Evolutionary conservation across 2,113 vertebrate species (phyloP).

Genomic region (Clarias batrachus): DNA sequence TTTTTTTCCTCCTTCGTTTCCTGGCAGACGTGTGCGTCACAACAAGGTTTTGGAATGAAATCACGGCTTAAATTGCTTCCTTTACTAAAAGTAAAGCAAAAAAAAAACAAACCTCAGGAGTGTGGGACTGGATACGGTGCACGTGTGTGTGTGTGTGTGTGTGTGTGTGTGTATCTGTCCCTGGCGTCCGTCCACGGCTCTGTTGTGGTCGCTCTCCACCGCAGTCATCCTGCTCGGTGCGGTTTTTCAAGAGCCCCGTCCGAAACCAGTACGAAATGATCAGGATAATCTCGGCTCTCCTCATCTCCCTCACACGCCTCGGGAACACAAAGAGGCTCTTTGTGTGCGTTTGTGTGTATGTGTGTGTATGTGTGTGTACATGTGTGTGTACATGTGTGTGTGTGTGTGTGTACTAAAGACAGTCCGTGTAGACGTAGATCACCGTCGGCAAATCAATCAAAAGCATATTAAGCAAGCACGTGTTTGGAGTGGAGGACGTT

Average conservation of each 20-base stretch:
- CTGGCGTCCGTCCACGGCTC: slow-evolving; percentile 68
- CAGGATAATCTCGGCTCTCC: slow-evolving; percentile 74
- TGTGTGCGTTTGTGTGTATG: slow-evolving; percentile 26
- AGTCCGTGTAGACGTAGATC: slow-evolving; percentile 48
- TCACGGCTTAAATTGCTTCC: slow-evolving; percentile 76
- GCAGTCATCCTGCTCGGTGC: slow-evolving; percentile 68
- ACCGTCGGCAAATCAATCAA: slow-evolving; percentile 66
- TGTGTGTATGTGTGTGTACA: slow-evolving; percentile 34
- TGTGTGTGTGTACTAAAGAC: slow-evolving; percentile 34
- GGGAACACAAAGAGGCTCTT: slow-evolving; percentile 57
- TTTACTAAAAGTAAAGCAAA: slow-evolving; percentile 46
- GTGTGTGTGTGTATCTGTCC: slow-evolving; percentile 61
- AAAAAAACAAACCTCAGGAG: slow-evolving; percentile 61
- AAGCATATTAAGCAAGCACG: slow-evolving; percentile 65
- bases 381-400: slow-evolving; percentile 32
- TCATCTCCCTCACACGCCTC: slow-evolving; percentile 48
- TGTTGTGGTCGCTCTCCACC: slow-evolving; percentile 76
- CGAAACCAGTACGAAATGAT: slow-evolving; percentile 69
- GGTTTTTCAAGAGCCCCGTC: slow-evolving; percentile 57
- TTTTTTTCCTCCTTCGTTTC: slow-evolving; percentile 33
- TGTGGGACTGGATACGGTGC: slow-evolving; percentile 58
- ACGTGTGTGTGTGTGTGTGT: slow-evolving; percentile 36
- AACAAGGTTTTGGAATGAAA: slow-evolving; percentile 73
- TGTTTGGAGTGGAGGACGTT: slow-evolving; percentile 45
- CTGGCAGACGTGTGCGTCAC: slow-evolving; percentile 64